Percentiles rank a stretch among this genome's conserved stretches.
phyloP scores from a whole-genome alignment of 2,113 vertebrate species.

The Nerophis ophidion region DNA sequence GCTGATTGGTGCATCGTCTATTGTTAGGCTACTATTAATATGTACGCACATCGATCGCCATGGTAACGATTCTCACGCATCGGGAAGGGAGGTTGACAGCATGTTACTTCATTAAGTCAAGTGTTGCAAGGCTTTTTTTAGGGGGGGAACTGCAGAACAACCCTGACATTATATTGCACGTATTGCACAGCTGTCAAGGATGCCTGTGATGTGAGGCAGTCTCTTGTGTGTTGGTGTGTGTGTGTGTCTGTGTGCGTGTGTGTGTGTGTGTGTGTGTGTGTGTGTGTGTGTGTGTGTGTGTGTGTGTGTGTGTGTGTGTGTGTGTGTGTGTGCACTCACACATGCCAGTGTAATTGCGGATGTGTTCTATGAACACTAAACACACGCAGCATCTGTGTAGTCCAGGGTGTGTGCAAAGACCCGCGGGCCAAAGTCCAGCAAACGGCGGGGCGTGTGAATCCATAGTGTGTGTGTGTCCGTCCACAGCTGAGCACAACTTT shows the following conservation, averaged over 20 bases:
- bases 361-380: conserved; percentile 21
- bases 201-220: conserved; percentile 35
- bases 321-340: neutral
- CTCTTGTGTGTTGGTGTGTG: neutral
- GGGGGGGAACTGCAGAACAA: neutral
- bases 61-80: no score
- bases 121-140: neutral
- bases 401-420: conserved; percentile 46
- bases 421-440: conserved; percentile 39
- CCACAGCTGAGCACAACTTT: conserved; percentile 51
- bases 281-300: neutral
- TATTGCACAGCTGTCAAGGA: conserved; percentile 20
- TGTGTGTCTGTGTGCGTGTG: neutral
- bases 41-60: no score
- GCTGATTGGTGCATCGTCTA: neutral
- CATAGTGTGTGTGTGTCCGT: conserved; percentile 31
- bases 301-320: neutral
- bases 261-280: no score
- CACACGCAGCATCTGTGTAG: conserved; percentile 45
- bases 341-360: neutral
- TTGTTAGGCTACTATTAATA: neutral
- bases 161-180: neutral
- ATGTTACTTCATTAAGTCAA: neutral
- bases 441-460: conserved; percentile 61
- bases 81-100: no score